A percentile compares a stretch with the other conserved stretches of the same genome.
phyloP scores from a whole-genome alignment of 1,140 invertebrate species.

The Drosophila biarmipes region DNA sequence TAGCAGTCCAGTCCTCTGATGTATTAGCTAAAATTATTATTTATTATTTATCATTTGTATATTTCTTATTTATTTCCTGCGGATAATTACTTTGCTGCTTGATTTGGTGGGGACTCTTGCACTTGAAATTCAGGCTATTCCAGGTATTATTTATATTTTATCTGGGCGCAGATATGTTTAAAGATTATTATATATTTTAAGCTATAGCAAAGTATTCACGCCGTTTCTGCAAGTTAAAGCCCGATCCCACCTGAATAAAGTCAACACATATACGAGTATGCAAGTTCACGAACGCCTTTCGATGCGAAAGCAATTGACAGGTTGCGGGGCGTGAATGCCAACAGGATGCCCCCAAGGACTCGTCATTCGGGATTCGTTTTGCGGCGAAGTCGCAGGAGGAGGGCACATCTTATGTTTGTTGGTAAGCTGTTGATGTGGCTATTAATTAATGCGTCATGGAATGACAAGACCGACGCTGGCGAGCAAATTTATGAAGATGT shows the following conservation, averaged over 20 bases:
- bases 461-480: conserved; percentile 67
- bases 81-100: conserved; percentile 24
- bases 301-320: conserved; percentile 62
- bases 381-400: background rate
- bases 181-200: too few species aligned
- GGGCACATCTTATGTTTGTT: conserved; percentile 47
- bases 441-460: conserved; percentile 80
- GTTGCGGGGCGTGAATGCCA: conserved; percentile 56
- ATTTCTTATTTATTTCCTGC: conserved; percentile 71
- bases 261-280: conserved; percentile 2
- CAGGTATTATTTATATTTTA: too few species aligned
- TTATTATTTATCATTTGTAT: conserved; percentile 73
- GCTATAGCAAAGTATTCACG: too few species aligned
- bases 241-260: background rate
- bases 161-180: too few species aligned
- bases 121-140: background rate
- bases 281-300: conserved; percentile 9
- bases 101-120: conserved; percentile 6
- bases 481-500: conserved; percentile 77
- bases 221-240: background rate
- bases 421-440: conserved; percentile 81
- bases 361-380: conserved; percentile 48
- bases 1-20: conserved; percentile 80
- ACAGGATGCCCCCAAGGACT: conserved; percentile 55
- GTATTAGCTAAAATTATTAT: conserved; percentile 82